Evolutionary conservation across 1,140 invertebrate species (phyloP).

Genomic region (Bactericera cockerelli): DNA sequence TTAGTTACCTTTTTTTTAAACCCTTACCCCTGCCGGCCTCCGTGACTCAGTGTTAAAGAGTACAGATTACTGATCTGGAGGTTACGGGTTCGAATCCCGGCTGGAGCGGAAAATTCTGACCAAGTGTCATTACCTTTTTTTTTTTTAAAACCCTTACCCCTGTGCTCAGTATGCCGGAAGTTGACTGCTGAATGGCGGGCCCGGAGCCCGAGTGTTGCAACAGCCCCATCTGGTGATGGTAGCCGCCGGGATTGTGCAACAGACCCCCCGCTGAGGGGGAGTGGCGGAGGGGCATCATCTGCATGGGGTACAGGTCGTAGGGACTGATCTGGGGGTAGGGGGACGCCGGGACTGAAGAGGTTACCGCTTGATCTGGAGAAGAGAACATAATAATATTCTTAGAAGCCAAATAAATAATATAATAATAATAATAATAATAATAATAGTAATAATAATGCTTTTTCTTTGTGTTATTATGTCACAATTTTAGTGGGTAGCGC

Average conservation of each 20-base stretch:
- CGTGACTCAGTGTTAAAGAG: too few relatives aligned
- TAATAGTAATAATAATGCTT: too few relatives aligned
- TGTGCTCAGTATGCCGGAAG: neutral
- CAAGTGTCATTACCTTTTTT: too few relatives aligned
- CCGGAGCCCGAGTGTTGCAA: slow-evolving; percentile 9
- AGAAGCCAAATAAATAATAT: neutral
- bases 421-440: too few relatives aligned
- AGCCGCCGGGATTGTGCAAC: slow-evolving; percentile 14
- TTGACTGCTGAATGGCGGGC: slow-evolving; percentile 1
- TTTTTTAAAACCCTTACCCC: too few relatives aligned
- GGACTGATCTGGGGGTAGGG: neutral
- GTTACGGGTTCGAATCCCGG: too few relatives aligned
- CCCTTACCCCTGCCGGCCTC: too few relatives aligned
- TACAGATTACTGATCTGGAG: too few relatives aligned
- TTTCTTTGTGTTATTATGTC: too few relatives aligned
- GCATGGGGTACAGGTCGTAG: slow-evolving; percentile 30
- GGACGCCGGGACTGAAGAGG: slow-evolving; percentile 24
- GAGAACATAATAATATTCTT: slow-evolving; percentile 31
- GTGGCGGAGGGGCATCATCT: slow-evolving; percentile 13
- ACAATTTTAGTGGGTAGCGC: too few relatives aligned
- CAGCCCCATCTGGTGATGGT: slow-evolving; percentile 23
- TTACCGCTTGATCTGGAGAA: slow-evolving; percentile 45
- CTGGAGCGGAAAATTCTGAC: too few relatives aligned
- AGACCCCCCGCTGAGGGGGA: neutral
- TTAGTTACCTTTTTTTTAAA: too few relatives aligned